Evolutionary conservation across 2,797 vertebrate genomes (phyloP), one percentile per base, ranked within the genome.

Genomic region (Notolepis coatsorum): DNA sequence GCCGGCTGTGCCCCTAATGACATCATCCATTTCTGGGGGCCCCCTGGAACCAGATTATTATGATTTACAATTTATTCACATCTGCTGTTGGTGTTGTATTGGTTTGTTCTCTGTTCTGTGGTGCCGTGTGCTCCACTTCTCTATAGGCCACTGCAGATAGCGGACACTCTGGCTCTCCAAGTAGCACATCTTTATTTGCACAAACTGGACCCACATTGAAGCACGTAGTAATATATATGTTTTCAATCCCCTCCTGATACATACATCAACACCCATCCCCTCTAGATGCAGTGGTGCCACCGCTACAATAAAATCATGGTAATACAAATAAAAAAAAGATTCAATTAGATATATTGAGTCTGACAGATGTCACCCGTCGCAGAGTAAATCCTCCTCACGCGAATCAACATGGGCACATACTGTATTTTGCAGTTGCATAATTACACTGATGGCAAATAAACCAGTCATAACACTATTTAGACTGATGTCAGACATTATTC

Each of bases 21-120:
- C 84, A 90, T 88, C 87, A 90, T 91, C 90, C 73, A 90, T 91
- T 89, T 89, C 84, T 77, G 60, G 45, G 69, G 84, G 84, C 82
- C 84, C 79, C 85, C 80, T 88, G 86, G 71, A 89, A 90, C 84
- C 84, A 69, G 71, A 89, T 88, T 88, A 89, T 84, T 79, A 86
- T 86, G 81, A 88, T 89, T 89, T 87, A 87, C 88, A 85, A 86
- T 89, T 85, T 88, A 90, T 89, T 87, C 82, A 84, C 86, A 89
- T 89, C 82, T 87, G 88, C 72, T 84, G 82, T 82, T 84, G 21
- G 73, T 70, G 76, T 75, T 85, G 78, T 83, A 85, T 83, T 86
- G 71, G 61, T 84, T 80, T 81, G 76, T 81, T 68, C 78, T 73
- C 24, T 7, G 56, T 74, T 81, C 74, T 79, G 80, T 43, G 23